Base-by-base conservation (phyloP, 2,797 vertebrate species). In the Leucoraja ocellata region DNA sequence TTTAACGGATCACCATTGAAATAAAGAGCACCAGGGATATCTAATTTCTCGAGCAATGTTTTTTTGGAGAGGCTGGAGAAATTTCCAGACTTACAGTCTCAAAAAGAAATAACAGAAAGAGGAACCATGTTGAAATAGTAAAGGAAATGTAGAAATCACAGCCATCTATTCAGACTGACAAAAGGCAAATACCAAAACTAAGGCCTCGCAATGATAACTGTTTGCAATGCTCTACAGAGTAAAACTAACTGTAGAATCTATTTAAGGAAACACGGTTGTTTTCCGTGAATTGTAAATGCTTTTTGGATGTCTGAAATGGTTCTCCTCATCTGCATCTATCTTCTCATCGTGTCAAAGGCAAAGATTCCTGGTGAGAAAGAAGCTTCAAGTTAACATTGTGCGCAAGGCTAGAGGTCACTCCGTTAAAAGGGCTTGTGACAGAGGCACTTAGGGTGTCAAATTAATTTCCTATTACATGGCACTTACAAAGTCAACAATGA, bases 241-340 rank as follows among this genome's bases (percentile, higher is more conserved):
- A 76, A 8, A 93, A 93, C 93, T 91, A 93, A 93, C 61, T 77
- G 11, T 0, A 39, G 93, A 93, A 94, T 93, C 93, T 84, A 93
- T 93, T 93, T 23, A 92, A 94, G 71, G 23, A 93, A 93, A 94
- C 71, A 46, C 68, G 39, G 28, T 18, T 77, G 68, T 61, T 83
- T 93, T 28, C 77, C 28, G 46, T 81, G 74, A 93, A 93, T 91
- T 58, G 28, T 4, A 63, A 54, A 58, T n/a, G 65, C n/a, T 28
- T 84, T 83, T n/a, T 86, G 58, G 16, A 63, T 88, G 61, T 16
- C 28, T 65, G 36, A 86, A 86, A 32, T 32, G 83, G 4, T 28
- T 32, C 61, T 88, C n/a, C 16, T 32, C 61, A 88, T 88, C n/a
- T 68, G 63, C 63, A 23, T 36, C 61, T 18, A 88, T 88, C 54